A percentile compares a stretch with the other conserved stretches of the same genome.
These are phyloP conservation scores for Carassius gibelio DNA, from an alignment of 2,113 vertebrate genomes.

Conservation along the genomic window DNA sequence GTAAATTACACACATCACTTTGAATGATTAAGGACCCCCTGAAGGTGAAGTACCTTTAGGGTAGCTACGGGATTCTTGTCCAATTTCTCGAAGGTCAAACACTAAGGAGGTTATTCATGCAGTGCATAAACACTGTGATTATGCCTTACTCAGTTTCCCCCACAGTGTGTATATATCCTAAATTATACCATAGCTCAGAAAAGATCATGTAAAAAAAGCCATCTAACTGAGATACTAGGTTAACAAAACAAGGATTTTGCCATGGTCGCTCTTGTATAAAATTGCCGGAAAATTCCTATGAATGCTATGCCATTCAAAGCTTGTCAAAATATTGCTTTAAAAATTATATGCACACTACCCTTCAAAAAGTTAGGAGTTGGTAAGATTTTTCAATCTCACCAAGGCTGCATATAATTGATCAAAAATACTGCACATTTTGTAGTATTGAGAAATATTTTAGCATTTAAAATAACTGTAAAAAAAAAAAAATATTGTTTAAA, in stretches of 20 bases:
- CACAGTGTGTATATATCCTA: neutral
- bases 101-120: neutral
- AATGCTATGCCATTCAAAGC: too few species aligned
- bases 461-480: too few species aligned
- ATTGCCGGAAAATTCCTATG: too few species aligned
- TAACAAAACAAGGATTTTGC: too few species aligned
- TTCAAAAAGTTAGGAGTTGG: neutral
- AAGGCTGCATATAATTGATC: neutral
- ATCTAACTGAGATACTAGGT: neutral
- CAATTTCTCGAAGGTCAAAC: constrained; percentile 15
- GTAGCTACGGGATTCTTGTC: neutral
- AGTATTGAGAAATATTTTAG: neutral
- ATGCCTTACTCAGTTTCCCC: neutral
- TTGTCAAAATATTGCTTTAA: too few species aligned
- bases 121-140: neutral
- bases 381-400: too few species aligned
- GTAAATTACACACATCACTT: constrained; percentile 7
- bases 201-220: neutral
- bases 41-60: neutral
- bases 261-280: too few species aligned
- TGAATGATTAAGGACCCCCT: constrained; percentile 12
- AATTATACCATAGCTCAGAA: constrained; percentile 7
- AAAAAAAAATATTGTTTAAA: too few species aligned
- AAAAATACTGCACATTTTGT: neutral
- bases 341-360: neutral